phyloP scores from a whole-genome alignment of 2,888 invertebrate genomes.

The Orgyia antiqua region DNA sequence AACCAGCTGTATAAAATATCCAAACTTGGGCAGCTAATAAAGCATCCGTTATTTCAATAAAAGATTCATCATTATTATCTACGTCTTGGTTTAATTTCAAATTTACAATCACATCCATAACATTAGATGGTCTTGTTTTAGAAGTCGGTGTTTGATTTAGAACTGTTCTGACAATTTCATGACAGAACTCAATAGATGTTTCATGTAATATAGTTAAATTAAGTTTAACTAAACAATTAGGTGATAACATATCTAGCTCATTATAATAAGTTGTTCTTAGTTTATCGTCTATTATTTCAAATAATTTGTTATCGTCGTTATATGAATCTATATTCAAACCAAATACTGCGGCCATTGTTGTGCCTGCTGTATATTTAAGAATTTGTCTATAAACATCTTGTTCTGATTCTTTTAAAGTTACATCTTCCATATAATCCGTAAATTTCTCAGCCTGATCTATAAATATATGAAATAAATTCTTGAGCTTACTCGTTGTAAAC shows the following conservation, averaged over 20 bases:
- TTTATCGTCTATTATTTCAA: constrained; percentile 21
- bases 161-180: constrained; percentile 23
- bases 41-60: constrained; percentile 33
- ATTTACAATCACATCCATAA: constrained; percentile 28
- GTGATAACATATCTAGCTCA: constrained; percentile 33
- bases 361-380: constrained; percentile 28
- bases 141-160: constrained; percentile 8
- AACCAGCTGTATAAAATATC: constrained; percentile 59
- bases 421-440: constrained; percentile 26
- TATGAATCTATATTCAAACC: constrained; percentile 28
- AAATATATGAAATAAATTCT: constrained; percentile 31
- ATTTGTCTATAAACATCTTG: constrained; percentile 24
- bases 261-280: constrained; percentile 21
- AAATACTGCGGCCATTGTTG: constrained; percentile 25
- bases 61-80: background rate
- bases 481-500: constrained; percentile 43
- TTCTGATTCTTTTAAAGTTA: constrained; percentile 15
- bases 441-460: constrained; percentile 32
- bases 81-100: constrained; percentile 11
- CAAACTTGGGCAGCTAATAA: constrained; percentile 53
- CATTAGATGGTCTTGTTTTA: constrained; percentile 12
- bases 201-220: constrained; percentile 27
- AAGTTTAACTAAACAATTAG: constrained; percentile 22
- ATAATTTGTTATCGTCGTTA: constrained; percentile 17
- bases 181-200: constrained; percentile 21